Conservation (phyloP, 1,140 invertebrate species). For the Nasonia longicornis region DNA sequence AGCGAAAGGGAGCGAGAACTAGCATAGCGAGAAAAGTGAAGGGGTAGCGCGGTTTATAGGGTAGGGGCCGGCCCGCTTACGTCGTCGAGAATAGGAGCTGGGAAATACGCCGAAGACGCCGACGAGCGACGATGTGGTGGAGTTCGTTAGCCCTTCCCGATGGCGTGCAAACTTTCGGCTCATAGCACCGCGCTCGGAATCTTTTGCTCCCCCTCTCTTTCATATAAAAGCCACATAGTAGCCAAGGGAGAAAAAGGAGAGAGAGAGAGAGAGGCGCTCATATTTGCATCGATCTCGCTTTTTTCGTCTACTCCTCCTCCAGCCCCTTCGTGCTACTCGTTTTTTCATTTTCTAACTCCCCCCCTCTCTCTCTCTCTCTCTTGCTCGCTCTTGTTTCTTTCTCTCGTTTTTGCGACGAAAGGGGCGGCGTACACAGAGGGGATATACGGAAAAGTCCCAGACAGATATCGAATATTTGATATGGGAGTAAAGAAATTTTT, state of each 20-base stretch:
- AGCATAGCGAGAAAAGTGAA: conserved; percentile 9
- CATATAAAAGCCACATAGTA: conserved; percentile 4
- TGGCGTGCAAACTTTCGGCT: conserved; percentile 38
- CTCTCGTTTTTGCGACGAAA: conserved; percentile 13
- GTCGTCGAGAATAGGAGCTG: background rate
- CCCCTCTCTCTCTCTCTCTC: background rate
- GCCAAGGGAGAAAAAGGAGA: background rate
- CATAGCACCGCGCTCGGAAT: conserved; percentile 18
- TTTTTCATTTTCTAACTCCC: conserved; percentile 16
- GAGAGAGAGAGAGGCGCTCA: background rate
- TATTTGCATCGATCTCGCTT: conserved; percentile 42
- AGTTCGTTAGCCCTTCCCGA: conserved; percentile 39
- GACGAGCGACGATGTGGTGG: background rate
- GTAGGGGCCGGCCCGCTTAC: background rate
- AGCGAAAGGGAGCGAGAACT: background rate
- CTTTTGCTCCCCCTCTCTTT: background rate
- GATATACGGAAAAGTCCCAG: conserved; percentile 37
- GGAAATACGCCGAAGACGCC: background rate
- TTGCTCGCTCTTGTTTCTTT: background rate
- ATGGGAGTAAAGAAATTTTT: conserved; percentile 42
- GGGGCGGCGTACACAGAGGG: background rate
- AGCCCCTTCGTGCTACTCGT: background rate
- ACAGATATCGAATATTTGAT: conserved; percentile 46
- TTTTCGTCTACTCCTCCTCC: background rate
- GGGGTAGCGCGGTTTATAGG: background rate